These are phyloP conservation scores for Ceryle rudis DNA, from an alignment of 2,797 vertebrate genomes.

Conservation along the genomic window DNA sequence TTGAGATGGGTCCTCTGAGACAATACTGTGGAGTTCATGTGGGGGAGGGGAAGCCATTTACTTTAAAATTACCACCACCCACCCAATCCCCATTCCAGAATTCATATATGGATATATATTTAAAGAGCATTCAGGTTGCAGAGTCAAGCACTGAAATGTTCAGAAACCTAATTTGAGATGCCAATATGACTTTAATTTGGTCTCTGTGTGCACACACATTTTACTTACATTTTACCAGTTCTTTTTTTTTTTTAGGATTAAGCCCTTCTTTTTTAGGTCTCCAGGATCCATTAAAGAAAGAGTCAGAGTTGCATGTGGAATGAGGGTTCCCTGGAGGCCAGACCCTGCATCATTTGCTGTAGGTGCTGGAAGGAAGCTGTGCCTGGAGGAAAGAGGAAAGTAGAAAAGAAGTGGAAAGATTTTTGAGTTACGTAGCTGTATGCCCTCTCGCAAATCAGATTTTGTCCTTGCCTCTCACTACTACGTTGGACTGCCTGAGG, in stretches of 20 bases:
- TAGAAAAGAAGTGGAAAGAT: background rate
- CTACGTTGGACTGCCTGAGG: background rate
- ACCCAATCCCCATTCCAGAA: background rate
- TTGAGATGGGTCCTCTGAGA: background rate
- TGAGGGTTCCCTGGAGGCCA: background rate
- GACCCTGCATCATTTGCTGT: background rate
- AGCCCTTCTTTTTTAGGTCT: background rate
- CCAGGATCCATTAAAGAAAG: background rate
- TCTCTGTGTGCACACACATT: background rate
- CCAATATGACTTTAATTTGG: background rate
- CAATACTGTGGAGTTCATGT: background rate
- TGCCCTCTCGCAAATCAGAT: background rate
- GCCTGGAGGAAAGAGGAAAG: background rate
- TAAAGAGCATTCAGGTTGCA: background rate
- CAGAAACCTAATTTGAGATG: background rate
- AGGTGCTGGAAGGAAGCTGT: background rate
- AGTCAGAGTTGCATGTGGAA: background rate
- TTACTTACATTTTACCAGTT: background rate
- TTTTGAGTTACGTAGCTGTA: background rate
- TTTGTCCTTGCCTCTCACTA: conserved; percentile 12
- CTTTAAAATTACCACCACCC: background rate
- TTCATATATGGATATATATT: background rate
- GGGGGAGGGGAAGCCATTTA: background rate
- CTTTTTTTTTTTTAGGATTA: background rate
- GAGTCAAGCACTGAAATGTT: background rate